These are phyloP conservation scores for Lacerta agilis DNA, from an alignment of 2,797 vertebrate genomes.

Conservation along the genomic window DNA sequence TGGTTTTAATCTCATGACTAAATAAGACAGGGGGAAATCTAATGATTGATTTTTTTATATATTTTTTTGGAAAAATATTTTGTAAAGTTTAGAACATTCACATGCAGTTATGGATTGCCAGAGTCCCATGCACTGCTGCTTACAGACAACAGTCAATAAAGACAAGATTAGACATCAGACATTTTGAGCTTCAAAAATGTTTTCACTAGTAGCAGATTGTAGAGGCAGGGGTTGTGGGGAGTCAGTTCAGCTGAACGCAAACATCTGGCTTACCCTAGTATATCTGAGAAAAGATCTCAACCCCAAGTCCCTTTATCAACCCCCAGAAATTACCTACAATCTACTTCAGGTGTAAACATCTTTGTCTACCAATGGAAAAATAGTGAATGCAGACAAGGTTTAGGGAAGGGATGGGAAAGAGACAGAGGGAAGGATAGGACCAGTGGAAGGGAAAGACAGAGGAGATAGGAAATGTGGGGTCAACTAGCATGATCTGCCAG, in stretches of 20 bases:
- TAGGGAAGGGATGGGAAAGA: constrained; percentile 35
- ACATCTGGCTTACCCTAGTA: constrained; percentile 59
- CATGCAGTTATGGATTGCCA: constrained; percentile 75
- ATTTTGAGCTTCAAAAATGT: constrained; percentile 79
- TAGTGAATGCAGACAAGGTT: constrained; percentile 49
- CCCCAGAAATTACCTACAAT: constrained; percentile 78
- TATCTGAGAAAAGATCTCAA: constrained; percentile 41
- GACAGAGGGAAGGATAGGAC: constrained; percentile 24
- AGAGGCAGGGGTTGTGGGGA: constrained; percentile 75
- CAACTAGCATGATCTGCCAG: constrained; percentile 76
- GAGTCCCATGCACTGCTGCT: constrained; percentile 74
- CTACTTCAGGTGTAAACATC: constrained; percentile 85
- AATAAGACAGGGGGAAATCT: constrained; percentile 43
- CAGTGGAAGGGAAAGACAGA: constrained; percentile 39
- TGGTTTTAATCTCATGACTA: constrained; percentile 50
- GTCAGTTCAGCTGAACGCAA: constrained; percentile 48
- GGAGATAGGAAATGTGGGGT: constrained; percentile 59
- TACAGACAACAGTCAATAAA: constrained; percentile 66
- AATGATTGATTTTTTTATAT: constrained; percentile 44
- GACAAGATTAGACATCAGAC: constrained; percentile 72
- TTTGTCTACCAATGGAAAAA: constrained; percentile 76
- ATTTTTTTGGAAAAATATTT: constrained; percentile 39
- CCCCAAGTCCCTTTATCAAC: constrained; percentile 64
- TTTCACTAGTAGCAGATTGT: constrained; percentile 85
- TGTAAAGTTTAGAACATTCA: constrained; percentile 66